Evolutionary conservation across 92 coral and sea anemone species (phyloP), one percentile per base, ranked within the genome.

Genomic region (Plumapathes pennacea): DNA sequence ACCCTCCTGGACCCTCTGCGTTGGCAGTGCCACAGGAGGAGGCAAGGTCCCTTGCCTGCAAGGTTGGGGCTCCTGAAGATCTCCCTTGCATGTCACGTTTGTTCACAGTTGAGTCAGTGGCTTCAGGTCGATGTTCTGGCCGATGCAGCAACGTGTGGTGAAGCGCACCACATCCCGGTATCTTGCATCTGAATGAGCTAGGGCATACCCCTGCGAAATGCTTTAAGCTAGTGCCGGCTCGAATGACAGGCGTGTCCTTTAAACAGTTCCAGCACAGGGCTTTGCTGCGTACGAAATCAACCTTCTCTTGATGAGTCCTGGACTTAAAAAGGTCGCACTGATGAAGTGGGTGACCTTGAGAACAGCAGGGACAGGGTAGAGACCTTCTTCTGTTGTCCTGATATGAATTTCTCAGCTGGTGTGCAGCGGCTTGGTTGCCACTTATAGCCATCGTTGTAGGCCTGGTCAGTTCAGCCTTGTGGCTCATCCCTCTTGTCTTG

Each of bases 111-210:
- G n/a, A n/a, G n/a, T n/a, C n/a, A n/a, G n/a, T n/a, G 30, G 26
- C 17, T n/a, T n/a, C n/a, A n/a, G n/a, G n/a, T n/a, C n/a, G n/a
- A n/a, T n/a, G n/a, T n/a, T n/a, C n/a, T n/a, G n/a, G n/a, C n/a
- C n/a, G n/a, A n/a, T 50, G 60, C 12, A 75, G 63, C 33, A 65
- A 50, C 5, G 69, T 65, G 67, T 54, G 69, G 47, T 75, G 82
- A 26, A 41, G 46, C 14, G 59, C 46, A 15, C 82, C 82, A 46
- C 82, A 75, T 46, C 82, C n/a, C 38, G 14, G 15, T 6, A 54
- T 47, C 38, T 46, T 53, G 22, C 82, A 56, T 45, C 58, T 75
- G 51, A 57, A 64, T 14, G 46, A 10, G 58, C 75, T 64, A 24
- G 67, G 67, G 25, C 82, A 75, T 29, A 50, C 25, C 22, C 56